Base-by-base conservation (phyloP, 1,140 invertebrate genomes). In the Panagrolaimus sp. region DNA sequence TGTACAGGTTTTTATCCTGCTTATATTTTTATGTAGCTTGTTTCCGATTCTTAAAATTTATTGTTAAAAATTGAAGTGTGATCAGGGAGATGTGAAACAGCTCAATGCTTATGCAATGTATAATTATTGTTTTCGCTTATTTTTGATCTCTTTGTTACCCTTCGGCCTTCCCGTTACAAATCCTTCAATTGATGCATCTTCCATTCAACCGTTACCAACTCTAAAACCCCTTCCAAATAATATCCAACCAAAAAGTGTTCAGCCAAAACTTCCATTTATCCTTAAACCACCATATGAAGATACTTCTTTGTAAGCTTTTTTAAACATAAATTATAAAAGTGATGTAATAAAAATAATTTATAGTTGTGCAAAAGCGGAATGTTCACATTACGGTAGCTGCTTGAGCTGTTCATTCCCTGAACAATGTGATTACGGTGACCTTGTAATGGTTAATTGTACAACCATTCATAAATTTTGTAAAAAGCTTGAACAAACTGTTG, bases 401-500 rank as follows among this genome's bases (percentile, higher is more conserved):
- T 67, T 87, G 7, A 75, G 79, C 14, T 88, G 87, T 76, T 67
- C 80, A 1, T 86, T 85, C 67, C 84, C 86, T 66, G 65, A 79
- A 47, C 73, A 80, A 21, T 88, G 87, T 75, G 67, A 73, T 2
- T 86, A 87, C 73, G 87, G 87, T n/a, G 74, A 83, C 62, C 69
- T 76, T 17, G 73, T 85, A 6, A 81, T 67, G 46, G 82, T 86
- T n/a, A 79, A 72, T 17, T 87, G 86, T 71, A 66, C 74, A 52
- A 68, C 80, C 1, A 77, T 73, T 24, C 32, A 2, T 4, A 38
- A 38, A 38, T 58, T 58, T 14, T 12, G 2, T 4, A 26, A 70
- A 28, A 68, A 43, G 45, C 81, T 73, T 71, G 78, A 91, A 88
- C 91, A 90, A 15, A 84, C 87, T 12, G 87, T 74, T 85, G 72